These are phyloP conservation scores for Electrona antarctica DNA, from an alignment of 2,113 vertebrate genomes.

Conservation along the genomic window DNA sequence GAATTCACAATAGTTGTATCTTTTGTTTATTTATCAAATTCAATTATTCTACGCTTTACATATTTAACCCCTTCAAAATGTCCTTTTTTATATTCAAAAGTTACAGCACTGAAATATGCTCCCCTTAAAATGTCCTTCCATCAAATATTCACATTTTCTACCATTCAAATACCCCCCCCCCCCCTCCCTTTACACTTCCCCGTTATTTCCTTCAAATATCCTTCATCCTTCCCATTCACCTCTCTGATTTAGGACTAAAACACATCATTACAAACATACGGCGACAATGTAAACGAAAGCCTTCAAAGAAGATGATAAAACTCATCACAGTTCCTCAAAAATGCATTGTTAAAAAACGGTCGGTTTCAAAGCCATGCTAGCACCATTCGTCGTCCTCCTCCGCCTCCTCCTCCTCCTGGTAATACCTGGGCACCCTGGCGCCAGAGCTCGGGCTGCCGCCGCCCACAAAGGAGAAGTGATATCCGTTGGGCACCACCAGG, in stretches of 20 bases:
- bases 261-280: constrained; percentile 50
- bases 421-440: constrained; percentile 81
- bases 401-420: constrained; percentile 86
- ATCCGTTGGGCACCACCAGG: constrained; percentile 88
- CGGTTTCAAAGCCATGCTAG: constrained; percentile 82
- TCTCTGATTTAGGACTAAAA: constrained; percentile 38
- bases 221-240: constrained; percentile 3
- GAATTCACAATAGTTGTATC: constrained; percentile 3
- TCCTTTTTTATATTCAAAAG: constrained; percentile 5
- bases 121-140: too few species aligned
- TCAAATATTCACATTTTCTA: too few species aligned
- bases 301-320: constrained; percentile 90
- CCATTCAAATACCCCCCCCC: too few species aligned
- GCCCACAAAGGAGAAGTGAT: constrained; percentile 86
- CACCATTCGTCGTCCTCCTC: constrained; percentile 92
- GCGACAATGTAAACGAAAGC: constrained; percentile 70
- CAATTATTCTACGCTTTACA: constrained; percentile 22
- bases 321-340: constrained; percentile 83
- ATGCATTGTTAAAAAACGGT: constrained; percentile 59
- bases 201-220: constrained; percentile 1
- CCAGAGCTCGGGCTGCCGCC: constrained; percentile 73
- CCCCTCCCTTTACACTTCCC: not conserved
- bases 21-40: not conserved
- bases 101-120: too few species aligned
- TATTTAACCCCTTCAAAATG: not conserved